phyloP scores from a whole-genome alignment of 2,113 vertebrate genomes.

The Mus spicilegus region DNA sequence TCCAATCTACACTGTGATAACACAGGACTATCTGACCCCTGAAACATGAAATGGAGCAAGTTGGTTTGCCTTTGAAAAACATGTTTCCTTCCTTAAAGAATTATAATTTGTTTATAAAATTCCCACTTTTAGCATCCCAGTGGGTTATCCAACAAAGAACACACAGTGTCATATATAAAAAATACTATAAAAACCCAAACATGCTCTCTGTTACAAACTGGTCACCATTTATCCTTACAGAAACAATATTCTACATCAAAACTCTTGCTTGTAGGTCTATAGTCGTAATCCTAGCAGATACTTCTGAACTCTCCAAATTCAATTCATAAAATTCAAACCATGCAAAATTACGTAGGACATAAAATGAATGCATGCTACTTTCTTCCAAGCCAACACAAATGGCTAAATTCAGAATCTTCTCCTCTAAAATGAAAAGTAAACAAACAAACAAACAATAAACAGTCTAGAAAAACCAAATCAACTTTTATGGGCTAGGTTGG shows the following conservation, averaged over 20 bases:
- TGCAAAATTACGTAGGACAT: neutral
- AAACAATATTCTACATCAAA: constrained; percentile 19
- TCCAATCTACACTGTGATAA: constrained; percentile 24
- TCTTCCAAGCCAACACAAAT: constrained; percentile 27
- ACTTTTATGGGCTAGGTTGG: neutral
- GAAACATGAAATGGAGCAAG: neutral
- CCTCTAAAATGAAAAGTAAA: neutral
- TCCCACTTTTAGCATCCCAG: neutral
- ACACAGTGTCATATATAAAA: neutral
- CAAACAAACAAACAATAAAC: neutral
- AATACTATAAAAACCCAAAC: neutral
- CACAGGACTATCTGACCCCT: neutral
- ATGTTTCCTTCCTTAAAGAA: neutral
- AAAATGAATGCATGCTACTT: neutral
- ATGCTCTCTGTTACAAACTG: constrained; percentile 23
- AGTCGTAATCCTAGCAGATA: constrained; percentile 24
- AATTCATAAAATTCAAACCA: constrained; percentile 4
- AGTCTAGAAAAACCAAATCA: constrained; percentile 30
- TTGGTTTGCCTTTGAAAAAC: constrained; percentile 38
- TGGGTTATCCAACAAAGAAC: neutral
- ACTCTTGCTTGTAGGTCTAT: constrained; percentile 29
- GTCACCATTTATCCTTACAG: neutral
- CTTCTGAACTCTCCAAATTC: neutral
- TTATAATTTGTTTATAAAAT: neutral
- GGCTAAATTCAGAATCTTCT: constrained; percentile 15